Evolutionary conservation across 2,888 invertebrate species (phyloP).

Genomic region (Chelonus formosanus): DNA sequence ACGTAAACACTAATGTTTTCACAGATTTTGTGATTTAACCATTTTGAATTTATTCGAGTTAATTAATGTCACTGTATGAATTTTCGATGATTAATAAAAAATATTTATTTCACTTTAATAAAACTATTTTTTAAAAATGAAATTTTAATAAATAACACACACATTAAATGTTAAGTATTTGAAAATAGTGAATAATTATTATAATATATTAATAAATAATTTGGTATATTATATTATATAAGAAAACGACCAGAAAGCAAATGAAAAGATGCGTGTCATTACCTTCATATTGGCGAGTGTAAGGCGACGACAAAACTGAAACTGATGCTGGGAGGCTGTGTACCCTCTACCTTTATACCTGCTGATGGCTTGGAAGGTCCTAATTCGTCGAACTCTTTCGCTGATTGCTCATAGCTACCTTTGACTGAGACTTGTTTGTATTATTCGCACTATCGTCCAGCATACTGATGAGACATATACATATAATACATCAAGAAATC

Average conservation of each 20-base stretch:
- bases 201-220: slow-evolving; percentile 2
- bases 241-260: neutral
- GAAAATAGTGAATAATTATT: no score
- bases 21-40: no score
- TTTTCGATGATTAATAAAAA: no score
- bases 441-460: slow-evolving; percentile 41
- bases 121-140: no score
- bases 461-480: slow-evolving; percentile 42
- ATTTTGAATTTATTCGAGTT: no score
- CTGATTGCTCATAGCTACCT: slow-evolving; percentile 21
- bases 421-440: slow-evolving; percentile 27
- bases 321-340: slow-evolving; percentile 50
- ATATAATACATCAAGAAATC: slow-evolving; percentile 2
- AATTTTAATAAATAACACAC: no score
- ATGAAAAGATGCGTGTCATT: slow-evolving; percentile 32
- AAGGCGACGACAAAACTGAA: slow-evolving; percentile 43
- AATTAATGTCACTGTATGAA: no score
- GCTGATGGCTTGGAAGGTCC: slow-evolving; percentile 47
- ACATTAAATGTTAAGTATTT: no score
- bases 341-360: slow-evolving; percentile 53
- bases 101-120: no score
- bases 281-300: slow-evolving; percentile 53
- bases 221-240: neutral
- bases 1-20: no score
- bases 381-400: slow-evolving; percentile 49